These are phyloP conservation scores for Danio albolineatus DNA, from an alignment of 2,797 vertebrate species.

Conservation along the genomic window DNA sequence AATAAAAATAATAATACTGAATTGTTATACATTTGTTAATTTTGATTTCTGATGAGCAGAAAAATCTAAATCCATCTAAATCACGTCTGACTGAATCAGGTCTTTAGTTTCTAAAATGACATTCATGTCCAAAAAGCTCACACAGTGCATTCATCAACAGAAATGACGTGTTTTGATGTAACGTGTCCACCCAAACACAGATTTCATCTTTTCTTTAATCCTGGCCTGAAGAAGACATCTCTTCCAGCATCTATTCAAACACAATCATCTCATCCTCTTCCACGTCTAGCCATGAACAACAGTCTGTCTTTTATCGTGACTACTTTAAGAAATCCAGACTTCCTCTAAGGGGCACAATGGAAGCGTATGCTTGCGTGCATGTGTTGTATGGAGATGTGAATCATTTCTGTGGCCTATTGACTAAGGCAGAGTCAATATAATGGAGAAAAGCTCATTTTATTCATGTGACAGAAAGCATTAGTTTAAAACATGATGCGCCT, in stretches of 20 bases:
- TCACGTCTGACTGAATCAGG: no score
- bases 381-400: constrained; percentile 48
- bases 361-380: constrained; percentile 18
- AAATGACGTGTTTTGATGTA: constrained; percentile 68
- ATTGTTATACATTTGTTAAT: no score
- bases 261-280: constrained; percentile 28
- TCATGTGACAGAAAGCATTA: constrained; percentile 50
- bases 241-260: constrained; percentile 45
- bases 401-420: constrained; percentile 49
- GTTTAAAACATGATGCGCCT: constrained; percentile 45
- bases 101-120: not conserved
- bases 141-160: constrained; percentile 64
- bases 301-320: constrained; percentile 35
- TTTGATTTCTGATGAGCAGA: no score
- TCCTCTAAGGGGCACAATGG: constrained; percentile 48
- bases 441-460: constrained; percentile 60
- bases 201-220: constrained; percentile 33
- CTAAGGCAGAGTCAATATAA: constrained; percentile 32
- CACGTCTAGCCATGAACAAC: constrained; percentile 24
- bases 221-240: constrained; percentile 61
- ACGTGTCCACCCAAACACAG: constrained; percentile 45
- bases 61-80: not conserved
- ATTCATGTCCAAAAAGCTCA: not conserved
- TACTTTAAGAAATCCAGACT: constrained; percentile 45
- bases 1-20: no score